phyloP scores from a whole-genome alignment of 2,113 vertebrate species.

The Cathartes aura region DNA sequence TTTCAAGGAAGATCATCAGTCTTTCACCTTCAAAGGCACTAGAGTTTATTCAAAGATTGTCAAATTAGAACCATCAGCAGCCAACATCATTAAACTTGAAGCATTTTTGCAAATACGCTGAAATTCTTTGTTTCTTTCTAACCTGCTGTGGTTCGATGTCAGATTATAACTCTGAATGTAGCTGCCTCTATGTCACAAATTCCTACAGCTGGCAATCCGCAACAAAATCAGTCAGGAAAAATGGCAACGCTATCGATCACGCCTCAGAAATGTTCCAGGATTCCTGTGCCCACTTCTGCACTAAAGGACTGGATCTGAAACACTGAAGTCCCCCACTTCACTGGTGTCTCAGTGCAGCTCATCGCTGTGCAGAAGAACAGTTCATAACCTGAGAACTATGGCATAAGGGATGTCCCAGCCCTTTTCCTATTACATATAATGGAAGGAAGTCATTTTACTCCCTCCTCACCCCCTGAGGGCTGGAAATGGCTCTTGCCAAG shows the following conservation, averaged over 20 bases:
- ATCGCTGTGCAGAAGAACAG: neutral
- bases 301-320: neutral
- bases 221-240: neutral
- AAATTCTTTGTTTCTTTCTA: neutral
- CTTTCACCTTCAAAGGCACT: neutral
- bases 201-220: neutral
- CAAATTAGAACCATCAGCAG: neutral
- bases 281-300: neutral
- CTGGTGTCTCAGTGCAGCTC: neutral
- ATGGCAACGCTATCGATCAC: neutral
- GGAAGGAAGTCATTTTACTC: neutral
- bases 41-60: neutral
- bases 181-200: neutral
- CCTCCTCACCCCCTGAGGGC: neutral
- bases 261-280: neutral
- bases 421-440: neutral
- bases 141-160: rapidly evolving
- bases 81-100: neutral
- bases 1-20: neutral
- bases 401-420: neutral
- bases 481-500: neutral
- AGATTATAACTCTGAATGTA: neutral
- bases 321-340: neutral
- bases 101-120: neutral
- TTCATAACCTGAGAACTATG: neutral